Conservation (phyloP, 1,140 invertebrate species). For the Cotesia vestalis region DNA sequence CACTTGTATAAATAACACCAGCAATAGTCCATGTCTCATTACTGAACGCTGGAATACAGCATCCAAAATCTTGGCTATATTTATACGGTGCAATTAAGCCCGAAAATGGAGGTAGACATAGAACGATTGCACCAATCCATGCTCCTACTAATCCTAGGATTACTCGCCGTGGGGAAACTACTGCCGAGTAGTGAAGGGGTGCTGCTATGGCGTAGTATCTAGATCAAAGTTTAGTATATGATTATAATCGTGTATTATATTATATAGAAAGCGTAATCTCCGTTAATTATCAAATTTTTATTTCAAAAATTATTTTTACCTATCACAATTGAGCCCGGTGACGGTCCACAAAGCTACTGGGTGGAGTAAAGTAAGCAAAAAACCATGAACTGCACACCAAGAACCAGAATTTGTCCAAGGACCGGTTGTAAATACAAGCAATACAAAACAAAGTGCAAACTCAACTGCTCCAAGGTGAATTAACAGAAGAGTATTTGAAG, state of each 20-base stretch:
- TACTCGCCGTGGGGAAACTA: slow-evolving; percentile 73
- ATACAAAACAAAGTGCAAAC: slow-evolving; percentile 71
- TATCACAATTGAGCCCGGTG: slow-evolving; percentile 80
- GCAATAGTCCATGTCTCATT: slow-evolving; percentile 63
- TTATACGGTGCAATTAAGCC: slow-evolving; percentile 61
- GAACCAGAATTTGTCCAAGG: slow-evolving; percentile 65
- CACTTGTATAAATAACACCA: slow-evolving; percentile 70
- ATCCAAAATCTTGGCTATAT: slow-evolving; percentile 69
- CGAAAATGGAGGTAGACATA: slow-evolving; percentile 63
- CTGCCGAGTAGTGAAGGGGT: slow-evolving; percentile 77
- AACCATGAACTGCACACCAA: slow-evolving; percentile 72
- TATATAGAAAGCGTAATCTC: not conserved
- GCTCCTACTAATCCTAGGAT: slow-evolving; percentile 61
- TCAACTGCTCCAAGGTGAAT: slow-evolving; percentile 77
- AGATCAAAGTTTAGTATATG: slow-evolving; percentile 31
- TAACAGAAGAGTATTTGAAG: slow-evolving; percentile 73
- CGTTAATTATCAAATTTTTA: not conserved
- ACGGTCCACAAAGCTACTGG: slow-evolving; percentile 82
- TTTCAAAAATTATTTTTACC: slow-evolving; percentile 48
- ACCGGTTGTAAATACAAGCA: slow-evolving; percentile 66
- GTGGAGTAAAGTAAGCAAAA: slow-evolving; percentile 75
- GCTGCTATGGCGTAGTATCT: slow-evolving; percentile 79
- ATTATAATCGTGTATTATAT: not conserved
- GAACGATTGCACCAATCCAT: slow-evolving; percentile 64
- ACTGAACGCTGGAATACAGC: slow-evolving; percentile 75